These are phyloP conservation scores for Chrysomela aeneicollis DNA, from an alignment of 2,888 invertebrate genomes.

Conservation along the genomic window DNA sequence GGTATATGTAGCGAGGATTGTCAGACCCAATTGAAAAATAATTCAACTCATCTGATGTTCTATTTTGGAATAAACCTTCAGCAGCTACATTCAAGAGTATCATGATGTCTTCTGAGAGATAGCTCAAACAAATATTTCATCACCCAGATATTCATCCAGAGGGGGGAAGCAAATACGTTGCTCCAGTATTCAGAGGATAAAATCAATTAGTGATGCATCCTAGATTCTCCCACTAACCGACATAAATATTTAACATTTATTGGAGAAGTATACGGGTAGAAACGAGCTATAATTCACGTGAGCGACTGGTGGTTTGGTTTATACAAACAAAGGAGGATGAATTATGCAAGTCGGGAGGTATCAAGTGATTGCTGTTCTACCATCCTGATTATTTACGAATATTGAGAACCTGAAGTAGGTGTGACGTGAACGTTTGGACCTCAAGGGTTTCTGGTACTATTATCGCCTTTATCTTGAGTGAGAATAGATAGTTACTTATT, in stretches of 20 bases:
- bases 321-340: conserved; percentile 49
- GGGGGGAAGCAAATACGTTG: background rate
- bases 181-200: conserved; percentile 20
- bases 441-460: background rate
- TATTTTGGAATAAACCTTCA: no score
- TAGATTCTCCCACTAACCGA: conserved; percentile 14
- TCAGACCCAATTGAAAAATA: no score
- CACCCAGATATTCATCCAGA: background rate
- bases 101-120: background rate
- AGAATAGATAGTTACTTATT: background rate
- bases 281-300: conserved; percentile 51
- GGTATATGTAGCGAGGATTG: no score
- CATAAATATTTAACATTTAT: conserved; percentile 38
- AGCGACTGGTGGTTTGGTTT: conserved; percentile 50
- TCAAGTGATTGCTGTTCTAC: background rate
- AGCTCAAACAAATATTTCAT: background rate
- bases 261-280: conserved; percentile 32
- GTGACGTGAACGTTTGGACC: background rate
- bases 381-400: background rate
- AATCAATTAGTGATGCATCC: conserved; percentile 26
- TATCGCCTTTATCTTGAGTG: background rate
- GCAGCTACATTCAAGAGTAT: no score
- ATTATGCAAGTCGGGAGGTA: conserved; percentile 8
- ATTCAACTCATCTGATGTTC: no score
- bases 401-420: background rate